Percentiles rank a stretch among this genome's conserved stretches.
Conservation (phyloP, 2,888 invertebrate species). For the Physocephala rufipes region DNA sequence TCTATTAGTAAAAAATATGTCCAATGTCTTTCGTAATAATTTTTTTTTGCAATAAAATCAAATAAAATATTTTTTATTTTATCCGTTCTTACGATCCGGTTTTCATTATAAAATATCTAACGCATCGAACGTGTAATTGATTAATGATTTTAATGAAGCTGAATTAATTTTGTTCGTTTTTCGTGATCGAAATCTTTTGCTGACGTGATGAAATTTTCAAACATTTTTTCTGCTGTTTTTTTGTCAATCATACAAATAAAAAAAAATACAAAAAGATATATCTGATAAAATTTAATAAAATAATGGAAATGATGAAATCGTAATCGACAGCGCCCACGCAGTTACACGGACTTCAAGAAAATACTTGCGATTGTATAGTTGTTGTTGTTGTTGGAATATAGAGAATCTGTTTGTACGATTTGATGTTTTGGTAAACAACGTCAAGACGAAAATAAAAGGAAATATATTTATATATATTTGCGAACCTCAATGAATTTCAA, state of each 20-base stretch:
- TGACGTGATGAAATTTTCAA: constrained; percentile 7
- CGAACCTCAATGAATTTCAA: too few species aligned
- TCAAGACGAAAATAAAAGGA: not conserved
- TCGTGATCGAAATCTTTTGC: not conserved
- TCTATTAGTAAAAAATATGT: too few species aligned
- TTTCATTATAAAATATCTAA: not conserved
- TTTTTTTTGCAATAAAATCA: too few species aligned
- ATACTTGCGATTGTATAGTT: not conserved
- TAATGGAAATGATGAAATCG: constrained; percentile 11
- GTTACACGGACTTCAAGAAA: not conserved
- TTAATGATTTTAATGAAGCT: not conserved
- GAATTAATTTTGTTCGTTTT: not conserved
- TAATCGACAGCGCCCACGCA: constrained; percentile 14
- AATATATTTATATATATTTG: not conserved
- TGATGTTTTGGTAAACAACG: not conserved
- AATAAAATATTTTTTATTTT: too few species aligned
- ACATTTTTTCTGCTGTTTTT: not conserved
- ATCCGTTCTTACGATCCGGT: too few species aligned
- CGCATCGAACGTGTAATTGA: not conserved
- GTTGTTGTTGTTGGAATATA: not conserved
- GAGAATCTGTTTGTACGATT: too few species aligned
- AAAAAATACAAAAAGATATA: not conserved
- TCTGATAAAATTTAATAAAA: not conserved
- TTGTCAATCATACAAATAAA: constrained; percentile 2
- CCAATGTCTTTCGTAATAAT: too few species aligned